Evolutionary conservation across 2,797 vertebrate species (phyloP), one percentile per base, ranked within the genome.

Genomic region (Cetoscarus ocellatus): DNA sequence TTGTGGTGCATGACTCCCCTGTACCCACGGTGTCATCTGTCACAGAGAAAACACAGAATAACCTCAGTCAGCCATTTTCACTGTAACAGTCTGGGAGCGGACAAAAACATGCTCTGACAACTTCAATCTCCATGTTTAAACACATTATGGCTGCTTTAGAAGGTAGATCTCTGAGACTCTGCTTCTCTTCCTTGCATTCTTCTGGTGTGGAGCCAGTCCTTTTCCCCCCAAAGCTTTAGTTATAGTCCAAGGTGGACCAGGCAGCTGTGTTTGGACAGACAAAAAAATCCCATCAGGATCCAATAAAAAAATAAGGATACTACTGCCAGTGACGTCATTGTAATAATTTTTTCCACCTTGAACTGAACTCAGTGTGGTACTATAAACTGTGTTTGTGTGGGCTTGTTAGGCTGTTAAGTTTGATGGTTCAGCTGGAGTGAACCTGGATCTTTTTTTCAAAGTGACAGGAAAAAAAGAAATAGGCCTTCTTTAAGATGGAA

Each of bases 261-360:
- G 71, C 81, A 85, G 80, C 82, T 85, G 73, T 83, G 80, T 86
- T 88, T 89, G 58, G 71, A 84, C 60, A 75, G 61, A 67, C n/a
- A n/a, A n/a, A 72, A 69, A 72, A 76, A 77, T 75, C 68, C 56
- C 58, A 73, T 51, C 54, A 55, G 55, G 42, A 60, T 61, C 49
- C 45, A 43, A 61, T 72, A 19, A 58, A 51, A 77, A 53, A 43
- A 39, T 34, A 4, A 27, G 62, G 19, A 44, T 0, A 47, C 51
- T 5, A 10, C 61, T 39, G 44, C 52, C 53, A 73, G 48, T 67
- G 77, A 80, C 17, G 12, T 62, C 35, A 57, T 8, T 61, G 19
- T 54, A 35, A 53, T 3, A 18, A 18, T 0, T 17, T 42, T 61
- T 27, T 27, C 39, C 36, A 17, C 17, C 3, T 7, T 43, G 38